Evolutionary conservation across 2,888 invertebrate genomes (phyloP).

Genomic region (Erebia epiphron): DNA sequence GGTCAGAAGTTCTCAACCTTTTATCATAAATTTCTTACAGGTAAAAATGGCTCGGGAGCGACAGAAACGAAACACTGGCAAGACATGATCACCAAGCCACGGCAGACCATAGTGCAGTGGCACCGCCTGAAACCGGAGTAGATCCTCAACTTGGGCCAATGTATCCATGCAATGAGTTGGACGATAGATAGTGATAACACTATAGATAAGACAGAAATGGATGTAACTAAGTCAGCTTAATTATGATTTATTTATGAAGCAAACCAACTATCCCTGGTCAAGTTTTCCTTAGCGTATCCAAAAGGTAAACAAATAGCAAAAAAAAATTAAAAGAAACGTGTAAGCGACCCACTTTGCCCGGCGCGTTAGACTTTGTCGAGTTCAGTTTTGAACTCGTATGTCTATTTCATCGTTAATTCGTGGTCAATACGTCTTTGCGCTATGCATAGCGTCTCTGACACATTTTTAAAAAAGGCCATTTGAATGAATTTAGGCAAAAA

Average conservation of each 20-base stretch:
- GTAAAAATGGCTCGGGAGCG: conserved; percentile 96
- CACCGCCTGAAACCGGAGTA: conserved; percentile 97
- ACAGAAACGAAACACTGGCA: conserved; percentile 99
- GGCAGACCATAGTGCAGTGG: conserved; percentile 98
- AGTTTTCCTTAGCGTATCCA: too few species aligned
- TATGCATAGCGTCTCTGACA: too few species aligned
- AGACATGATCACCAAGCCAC: conserved; percentile 98
- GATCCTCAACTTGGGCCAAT: conserved; percentile 49
- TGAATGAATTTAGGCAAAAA: too few species aligned
- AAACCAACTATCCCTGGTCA: too few species aligned
- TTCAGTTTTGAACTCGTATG: too few species aligned
- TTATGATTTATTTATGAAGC: background rate
- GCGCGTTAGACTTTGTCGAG: too few species aligned
- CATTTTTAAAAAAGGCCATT: too few species aligned
- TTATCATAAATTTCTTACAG: conserved; percentile 74
- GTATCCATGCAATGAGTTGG: conserved; percentile 23
- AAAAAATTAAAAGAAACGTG: too few species aligned
- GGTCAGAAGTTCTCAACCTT: background rate
- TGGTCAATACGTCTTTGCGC: too few species aligned
- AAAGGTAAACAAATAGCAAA: too few species aligned
- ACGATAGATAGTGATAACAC: conserved; percentile 27
- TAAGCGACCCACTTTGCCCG: too few species aligned
- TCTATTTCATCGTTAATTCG: too few species aligned
- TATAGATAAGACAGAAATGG: conserved; percentile 26
- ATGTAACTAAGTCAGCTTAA: background rate